A percentile compares a stretch with the other conserved stretches of the same genome.
These are phyloP conservation scores for Pyrocephalus nanus DNA, from an alignment of 2,797 vertebrate species.

Conservation along the genomic window DNA sequence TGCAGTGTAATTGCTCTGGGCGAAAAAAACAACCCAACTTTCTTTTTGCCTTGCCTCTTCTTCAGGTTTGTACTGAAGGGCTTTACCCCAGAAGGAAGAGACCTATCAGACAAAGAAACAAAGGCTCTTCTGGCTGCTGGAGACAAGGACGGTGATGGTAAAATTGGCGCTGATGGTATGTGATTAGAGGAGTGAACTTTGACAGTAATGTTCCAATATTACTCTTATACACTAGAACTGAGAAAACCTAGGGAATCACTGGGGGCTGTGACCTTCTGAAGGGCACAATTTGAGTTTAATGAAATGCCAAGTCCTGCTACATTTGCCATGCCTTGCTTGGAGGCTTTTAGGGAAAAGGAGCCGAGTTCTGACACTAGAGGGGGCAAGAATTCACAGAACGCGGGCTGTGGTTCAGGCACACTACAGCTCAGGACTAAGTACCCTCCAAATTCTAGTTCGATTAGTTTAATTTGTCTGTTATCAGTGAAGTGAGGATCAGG, in stretches of 20 bases:
- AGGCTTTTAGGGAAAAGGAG: background rate
- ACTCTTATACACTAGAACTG: background rate
- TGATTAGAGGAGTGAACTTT: background rate
- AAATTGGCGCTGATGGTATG: slow-evolving; percentile 93
- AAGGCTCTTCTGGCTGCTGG: slow-evolving; percentile 88
- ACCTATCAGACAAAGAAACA: slow-evolving; percentile 89
- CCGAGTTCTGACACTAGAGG: slow-evolving; percentile 40
- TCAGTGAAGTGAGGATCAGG: background rate
- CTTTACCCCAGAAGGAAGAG: slow-evolving; percentile 87
- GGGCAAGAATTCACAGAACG: slow-evolving; percentile 12
- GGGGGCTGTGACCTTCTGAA: slow-evolving; percentile 33
- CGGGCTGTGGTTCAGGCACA: background rate
- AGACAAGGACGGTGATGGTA: slow-evolving; percentile 95
- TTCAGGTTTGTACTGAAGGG: slow-evolving; percentile 88
- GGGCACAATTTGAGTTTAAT: background rate
- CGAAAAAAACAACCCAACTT: background rate
- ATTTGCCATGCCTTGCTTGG: background rate
- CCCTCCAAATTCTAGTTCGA: background rate
- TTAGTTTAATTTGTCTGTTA: background rate
- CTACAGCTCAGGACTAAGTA: background rate
- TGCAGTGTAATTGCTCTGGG: background rate
- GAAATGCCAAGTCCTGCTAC: background rate
- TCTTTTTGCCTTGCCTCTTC: background rate
- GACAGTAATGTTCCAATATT: background rate
- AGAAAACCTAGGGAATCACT: background rate